Evolutionary conservation across 2,888 invertebrate genomes (phyloP), one percentile per base, ranked within the genome.

Genomic region (Beris chalybata): DNA sequence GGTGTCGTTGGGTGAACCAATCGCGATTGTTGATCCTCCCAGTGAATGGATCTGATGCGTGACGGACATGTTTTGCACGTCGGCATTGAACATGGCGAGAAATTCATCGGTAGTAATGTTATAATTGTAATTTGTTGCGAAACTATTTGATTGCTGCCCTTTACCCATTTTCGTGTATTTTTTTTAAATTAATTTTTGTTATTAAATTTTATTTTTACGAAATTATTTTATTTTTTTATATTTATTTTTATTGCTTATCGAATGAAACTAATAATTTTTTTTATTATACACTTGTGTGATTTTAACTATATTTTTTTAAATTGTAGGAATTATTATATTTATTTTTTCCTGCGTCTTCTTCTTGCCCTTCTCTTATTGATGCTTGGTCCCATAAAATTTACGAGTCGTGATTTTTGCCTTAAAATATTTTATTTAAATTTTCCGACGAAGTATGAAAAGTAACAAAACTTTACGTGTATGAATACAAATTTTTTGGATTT

Each of bases 91-190:
- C 52, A 81, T 76, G 38, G 80, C 79, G 55, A 81, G 71, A 67
- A 81, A 81, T 43, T 81, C 81, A 73, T 81, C 79, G 67, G 79
- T 80, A 72, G 79, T 80, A 47, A 80, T 79, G 71, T 79, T 80
- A 70, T 78, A 79, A 53, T 78, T 78, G 29, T 78, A 72, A 57
- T 70, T 70, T 4, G 67, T 55, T 44, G 72, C 44, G 38, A 6
- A 32, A n/a, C 15, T 67, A 55, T 76, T 75, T 68, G 76, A 72
- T 70, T 76, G 63, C 7, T 66, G 75, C 71, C 72, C 74, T 71
- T 76, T 78, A 73, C 77, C 78, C 79, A 78, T 79, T 43, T 54
- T 67, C 47, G 44, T 22, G 15, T 29, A n/a, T 29, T 6, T 43
- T 47, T 5, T 12, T 48, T 48, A 15, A 4, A 9, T 15, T 61